Evolutionary conservation across 1,140 invertebrate species (phyloP).

Genomic region (Holotrichia oblita): DNA sequence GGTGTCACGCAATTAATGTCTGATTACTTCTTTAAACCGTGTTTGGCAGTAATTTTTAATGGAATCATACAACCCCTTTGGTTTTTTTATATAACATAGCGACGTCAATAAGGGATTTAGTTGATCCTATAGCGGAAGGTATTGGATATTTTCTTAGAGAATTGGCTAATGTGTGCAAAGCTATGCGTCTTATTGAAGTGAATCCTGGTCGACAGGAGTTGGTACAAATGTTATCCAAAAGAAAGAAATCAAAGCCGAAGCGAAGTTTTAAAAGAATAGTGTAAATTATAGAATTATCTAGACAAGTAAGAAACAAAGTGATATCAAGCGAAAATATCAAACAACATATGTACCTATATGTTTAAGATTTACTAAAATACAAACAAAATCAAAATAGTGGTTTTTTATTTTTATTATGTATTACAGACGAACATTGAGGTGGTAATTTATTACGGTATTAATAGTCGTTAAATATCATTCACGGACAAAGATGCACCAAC

Average conservation of each 20-base stretch:
- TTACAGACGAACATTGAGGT: too few relatives aligned
- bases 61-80: constrained; percentile 70
- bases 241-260: neutral
- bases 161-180: constrained; percentile 61
- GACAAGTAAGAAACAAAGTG: too few relatives aligned
- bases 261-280: neutral
- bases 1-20: constrained; percentile 70
- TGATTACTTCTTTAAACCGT: constrained; percentile 74
- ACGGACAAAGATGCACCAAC: too few relatives aligned
- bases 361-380: too few relatives aligned
- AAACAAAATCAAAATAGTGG: too few relatives aligned
- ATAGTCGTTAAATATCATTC: too few relatives aligned
- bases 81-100: constrained; percentile 70
- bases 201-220: neutral
- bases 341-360: too few relatives aligned
- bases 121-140: constrained; percentile 68
- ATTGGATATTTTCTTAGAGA: constrained; percentile 64
- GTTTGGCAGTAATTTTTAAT: constrained; percentile 72
- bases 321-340: too few relatives aligned
- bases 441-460: too few relatives aligned
- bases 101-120: constrained; percentile 69
- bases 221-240: neutral
- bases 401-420: too few relatives aligned
- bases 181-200: constrained; percentile 60
- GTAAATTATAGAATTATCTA: neutral